Conservation (phyloP, 2,797 vertebrate species). For the Silurus lanzhouensis region DNA sequence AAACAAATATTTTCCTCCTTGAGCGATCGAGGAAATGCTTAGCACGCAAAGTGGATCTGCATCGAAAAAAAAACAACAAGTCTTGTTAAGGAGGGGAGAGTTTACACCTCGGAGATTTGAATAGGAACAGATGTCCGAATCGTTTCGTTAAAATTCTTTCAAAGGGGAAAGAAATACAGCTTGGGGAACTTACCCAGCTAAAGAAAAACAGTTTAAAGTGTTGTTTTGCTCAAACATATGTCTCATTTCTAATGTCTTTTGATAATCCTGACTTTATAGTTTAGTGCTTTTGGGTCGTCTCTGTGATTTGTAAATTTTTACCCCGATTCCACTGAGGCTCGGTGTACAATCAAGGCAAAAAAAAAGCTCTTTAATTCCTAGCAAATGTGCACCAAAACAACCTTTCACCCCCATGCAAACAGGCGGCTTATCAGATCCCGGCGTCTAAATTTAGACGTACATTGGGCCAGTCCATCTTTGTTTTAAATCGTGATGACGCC, state of each 20-base stretch:
- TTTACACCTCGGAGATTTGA: constrained; percentile 2
- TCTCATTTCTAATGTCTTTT: background rate
- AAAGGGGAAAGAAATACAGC: background rate
- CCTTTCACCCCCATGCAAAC: constrained; percentile 29
- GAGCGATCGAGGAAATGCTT: constrained; percentile 38
- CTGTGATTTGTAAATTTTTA: background rate
- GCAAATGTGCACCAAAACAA: constrained; percentile 29
- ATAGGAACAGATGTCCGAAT: constrained; percentile 17
- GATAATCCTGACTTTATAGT: background rate
- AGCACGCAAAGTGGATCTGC: constrained; percentile 42
- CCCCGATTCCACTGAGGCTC: background rate
- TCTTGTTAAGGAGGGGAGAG: background rate
- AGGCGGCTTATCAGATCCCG: constrained; percentile 42
- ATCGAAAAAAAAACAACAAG: background rate
- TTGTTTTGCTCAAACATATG: background rate
- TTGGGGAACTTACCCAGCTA: background rate
- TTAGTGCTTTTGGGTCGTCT: background rate
- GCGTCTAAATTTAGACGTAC: constrained; percentile 39
- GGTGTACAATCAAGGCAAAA: background rate
- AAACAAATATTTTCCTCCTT: constrained; percentile 44
- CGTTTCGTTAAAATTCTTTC: constrained; percentile 23
- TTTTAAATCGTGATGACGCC: constrained; percentile 33
- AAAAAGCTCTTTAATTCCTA: constrained; percentile 2
- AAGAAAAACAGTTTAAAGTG: background rate
- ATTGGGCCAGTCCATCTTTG: constrained; percentile 42